Evolutionary conservation across 1,140 invertebrate genomes (phyloP).

Genomic region (Hyposmocoma kahamanoa): DNA sequence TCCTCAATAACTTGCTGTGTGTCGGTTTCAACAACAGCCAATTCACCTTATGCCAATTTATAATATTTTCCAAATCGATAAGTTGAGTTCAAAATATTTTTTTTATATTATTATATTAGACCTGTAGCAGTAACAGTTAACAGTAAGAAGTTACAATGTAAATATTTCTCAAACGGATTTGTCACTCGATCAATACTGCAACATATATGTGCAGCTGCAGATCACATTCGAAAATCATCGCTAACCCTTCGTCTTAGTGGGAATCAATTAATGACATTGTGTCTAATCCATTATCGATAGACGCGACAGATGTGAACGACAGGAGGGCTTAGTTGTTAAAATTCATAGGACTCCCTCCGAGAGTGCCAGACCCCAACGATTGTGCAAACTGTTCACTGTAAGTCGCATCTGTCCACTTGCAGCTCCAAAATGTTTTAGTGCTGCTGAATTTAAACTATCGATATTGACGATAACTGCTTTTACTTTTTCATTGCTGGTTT

Average conservation of each 20-base stretch:
- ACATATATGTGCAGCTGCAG: neutral
- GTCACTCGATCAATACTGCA: neutral
- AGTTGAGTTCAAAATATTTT: no score
- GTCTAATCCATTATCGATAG: conserved; percentile 49
- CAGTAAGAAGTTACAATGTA: no score
- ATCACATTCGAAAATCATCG: conserved; percentile 1
- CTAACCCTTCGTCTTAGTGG: conserved; percentile 43
- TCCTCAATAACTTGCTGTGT: no score
- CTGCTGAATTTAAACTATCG: neutral
- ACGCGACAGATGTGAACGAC: conserved; percentile 66
- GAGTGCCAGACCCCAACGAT: conserved; percentile 43
- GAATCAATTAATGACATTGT: conserved; percentile 67
- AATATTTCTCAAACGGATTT: no score
- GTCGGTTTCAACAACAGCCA: no score
- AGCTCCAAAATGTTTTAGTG: conserved; percentile 12
- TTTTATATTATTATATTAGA: no score
- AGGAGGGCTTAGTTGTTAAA: conserved; percentile 46
- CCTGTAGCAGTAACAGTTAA: no score
- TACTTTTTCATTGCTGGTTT: no score
- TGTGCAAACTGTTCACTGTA: conserved; percentile 59
- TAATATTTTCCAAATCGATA: no score
- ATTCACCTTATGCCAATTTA: no score
- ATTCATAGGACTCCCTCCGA: conserved; percentile 54
- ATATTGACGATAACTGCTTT: neutral
- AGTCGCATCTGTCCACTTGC: conserved; percentile 67